phyloP scores from a whole-genome alignment of 2,888 invertebrate genomes.

The Agrotis puta region DNA sequence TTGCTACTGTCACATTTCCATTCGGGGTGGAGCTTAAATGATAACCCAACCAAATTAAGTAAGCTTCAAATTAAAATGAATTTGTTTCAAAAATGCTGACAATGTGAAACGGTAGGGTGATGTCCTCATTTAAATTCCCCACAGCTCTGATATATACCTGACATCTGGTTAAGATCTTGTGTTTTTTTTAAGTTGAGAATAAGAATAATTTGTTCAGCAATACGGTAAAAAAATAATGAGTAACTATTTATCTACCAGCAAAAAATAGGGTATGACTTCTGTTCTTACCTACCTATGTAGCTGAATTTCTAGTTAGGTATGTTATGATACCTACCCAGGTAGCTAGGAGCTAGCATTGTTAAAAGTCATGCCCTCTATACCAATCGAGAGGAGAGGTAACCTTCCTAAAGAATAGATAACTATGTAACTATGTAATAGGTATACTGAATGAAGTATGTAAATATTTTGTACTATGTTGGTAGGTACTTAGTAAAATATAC shows the following conservation, averaged over 20 bases:
- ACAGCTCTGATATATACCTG: constrained; percentile 29
- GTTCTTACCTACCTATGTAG: background rate
- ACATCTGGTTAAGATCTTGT: constrained; percentile 37
- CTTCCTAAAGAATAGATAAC: background rate
- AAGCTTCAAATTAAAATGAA: constrained; percentile 26
- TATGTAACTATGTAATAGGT: background rate
- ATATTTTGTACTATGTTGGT: no score
- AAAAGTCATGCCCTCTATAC: background rate
- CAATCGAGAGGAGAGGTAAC: background rate
- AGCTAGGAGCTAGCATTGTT: no score
- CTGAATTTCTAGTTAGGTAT: background rate
- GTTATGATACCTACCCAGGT: no score
- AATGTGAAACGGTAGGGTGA: constrained; percentile 52
- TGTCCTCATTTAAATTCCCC: constrained; percentile 26
- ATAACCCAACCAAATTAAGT: constrained; percentile 70
- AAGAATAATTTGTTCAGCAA: no score
- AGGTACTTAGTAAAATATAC: no score
- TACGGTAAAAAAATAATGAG: no score
- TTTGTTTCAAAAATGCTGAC: constrained; percentile 13
- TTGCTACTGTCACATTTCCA: constrained; percentile 77
- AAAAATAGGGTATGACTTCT: no score
- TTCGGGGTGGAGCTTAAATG: constrained; percentile 75
- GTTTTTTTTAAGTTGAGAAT: constrained; percentile 16
- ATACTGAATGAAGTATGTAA: background rate
- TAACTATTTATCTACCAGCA: no score